A percentile compares a stretch with the other conserved stretches of the same genome.
Evolutionary conservation across 2,113 vertebrate species (phyloP).

Genomic region (Notarius quadriscutis): DNA sequence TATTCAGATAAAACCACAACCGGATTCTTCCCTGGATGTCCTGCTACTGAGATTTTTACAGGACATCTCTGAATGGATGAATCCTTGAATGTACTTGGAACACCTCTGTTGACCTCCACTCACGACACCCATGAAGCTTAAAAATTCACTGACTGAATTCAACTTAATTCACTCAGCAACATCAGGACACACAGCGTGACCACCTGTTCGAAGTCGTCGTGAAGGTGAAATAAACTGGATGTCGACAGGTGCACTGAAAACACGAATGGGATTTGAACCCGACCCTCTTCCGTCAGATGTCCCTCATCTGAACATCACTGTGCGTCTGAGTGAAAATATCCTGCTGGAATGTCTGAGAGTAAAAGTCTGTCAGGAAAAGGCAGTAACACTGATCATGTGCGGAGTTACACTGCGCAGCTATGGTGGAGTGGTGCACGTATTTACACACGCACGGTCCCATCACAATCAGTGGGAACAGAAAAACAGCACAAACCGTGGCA

Average conservation of each 20-base stretch:
- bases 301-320: background rate
- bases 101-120: background rate
- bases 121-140: background rate
- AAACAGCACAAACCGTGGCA: background rate
- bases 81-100: background rate
- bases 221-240: too few relatives aligned
- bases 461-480: background rate
- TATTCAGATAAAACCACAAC: background rate
- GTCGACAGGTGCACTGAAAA: background rate
- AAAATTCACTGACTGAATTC: background rate
- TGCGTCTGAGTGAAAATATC: constrained; percentile 66
- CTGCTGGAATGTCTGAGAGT: constrained; percentile 75
- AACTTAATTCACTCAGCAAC: background rate
- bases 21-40: background rate
- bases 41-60: too few relatives aligned
- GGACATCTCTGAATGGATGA: too few relatives aligned
- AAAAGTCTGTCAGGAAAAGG: constrained; percentile 64
- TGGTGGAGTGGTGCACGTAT: constrained; percentile 20
- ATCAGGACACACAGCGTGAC: background rate
- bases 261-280: too few relatives aligned
- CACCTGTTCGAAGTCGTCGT: background rate
- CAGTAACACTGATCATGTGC: constrained; percentile 55
- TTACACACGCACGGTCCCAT: constrained; percentile 10
- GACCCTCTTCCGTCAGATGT: background rate
- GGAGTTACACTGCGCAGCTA: background rate